These are phyloP conservation scores for Syrmaticus mikado DNA, from an alignment of 2,113 vertebrate species.

Conservation along the genomic window DNA sequence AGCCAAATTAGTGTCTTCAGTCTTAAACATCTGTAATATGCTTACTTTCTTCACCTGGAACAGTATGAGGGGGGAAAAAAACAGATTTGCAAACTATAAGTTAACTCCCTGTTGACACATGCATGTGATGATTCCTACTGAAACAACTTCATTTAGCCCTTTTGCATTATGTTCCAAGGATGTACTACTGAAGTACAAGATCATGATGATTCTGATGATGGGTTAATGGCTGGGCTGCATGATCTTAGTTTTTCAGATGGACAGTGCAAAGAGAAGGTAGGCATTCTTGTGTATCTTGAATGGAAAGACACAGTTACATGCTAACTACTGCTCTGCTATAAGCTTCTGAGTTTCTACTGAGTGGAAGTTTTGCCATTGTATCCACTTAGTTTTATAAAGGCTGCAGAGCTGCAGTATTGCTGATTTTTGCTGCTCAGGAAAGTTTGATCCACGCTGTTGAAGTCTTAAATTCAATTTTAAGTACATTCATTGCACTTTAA, in stretches of 20 bases:
- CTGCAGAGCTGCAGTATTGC: not conserved
- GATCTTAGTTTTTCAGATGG: not conserved
- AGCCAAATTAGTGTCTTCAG: not conserved
- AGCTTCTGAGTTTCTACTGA: not conserved
- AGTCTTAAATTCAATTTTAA: constrained; percentile 1
- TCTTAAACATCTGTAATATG: not conserved
- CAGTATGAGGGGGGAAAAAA: not conserved
- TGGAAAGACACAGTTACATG: not conserved
- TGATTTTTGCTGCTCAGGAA: not conserved
- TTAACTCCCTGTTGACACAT: not conserved
- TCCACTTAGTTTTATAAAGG: not conserved
- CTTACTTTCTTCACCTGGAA: not conserved
- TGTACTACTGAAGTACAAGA: not conserved
- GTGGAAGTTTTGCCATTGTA: not conserved
- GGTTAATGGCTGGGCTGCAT: too few species aligned
- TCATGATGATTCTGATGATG: too few species aligned
- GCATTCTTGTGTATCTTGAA: not conserved
- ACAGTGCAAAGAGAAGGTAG: not conserved
- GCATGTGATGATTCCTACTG: not conserved
- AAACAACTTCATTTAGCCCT: not conserved
- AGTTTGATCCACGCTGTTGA: not conserved
- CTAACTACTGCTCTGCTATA: not conserved
- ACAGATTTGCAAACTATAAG: not conserved
- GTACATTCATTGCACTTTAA: accelerated
- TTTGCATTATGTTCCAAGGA: not conserved